Base-by-base conservation (phyloP, 2,888 invertebrate species). In the Plebejus melissa region DNA sequence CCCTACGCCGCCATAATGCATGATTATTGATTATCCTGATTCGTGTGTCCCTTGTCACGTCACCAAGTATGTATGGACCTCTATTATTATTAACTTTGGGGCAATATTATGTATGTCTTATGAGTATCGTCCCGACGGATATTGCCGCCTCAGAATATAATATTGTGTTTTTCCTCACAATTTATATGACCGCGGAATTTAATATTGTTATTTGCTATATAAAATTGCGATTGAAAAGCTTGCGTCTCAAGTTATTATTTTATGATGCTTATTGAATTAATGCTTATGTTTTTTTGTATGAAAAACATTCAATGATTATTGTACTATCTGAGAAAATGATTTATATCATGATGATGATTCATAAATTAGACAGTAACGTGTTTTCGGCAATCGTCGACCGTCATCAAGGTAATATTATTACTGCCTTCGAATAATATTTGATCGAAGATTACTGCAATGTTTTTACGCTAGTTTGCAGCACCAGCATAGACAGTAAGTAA, bases 201-300 rank as follows among this genome's bases (percentile, higher is more conserved):
- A 41, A 70, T 70, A 70, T 65, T 70, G 70, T 70, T 70, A 70
- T 70, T 70, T 70, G n/a, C 70, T 41, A n/a, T 70, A 70, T 41
- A 65, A 65, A 65, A 70, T 70, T 70, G 41, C n/a, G n/a, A 41
- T 70, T 70, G 70, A 41, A 41, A 70, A 69, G 69, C 22, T n/a
- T n/a, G 41, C 9, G 9, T n/a, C 9, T 70, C 3, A 5, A 16
- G 11, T 65, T 13, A 32, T 36, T 65, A 65, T 36, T 65, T 65
- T 6, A 65, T 36, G 65, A 60, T 28, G 13, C 28, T 11, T 9
- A 60, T 32, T 60, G 11, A 65, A 32, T 36, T 65, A 9, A 65
- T 65, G 60, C 4, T 60, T 9, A 28, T 22, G 28, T 11, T 11
- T 60, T 28, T 28, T 60, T 58, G 50, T 50, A 11, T 6, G 7